A percentile compares a stretch with the other conserved stretches of the same genome.
Conservation (phyloP, 2,888 invertebrate genomes). For the Caenorhabditis wallacei region DNA sequence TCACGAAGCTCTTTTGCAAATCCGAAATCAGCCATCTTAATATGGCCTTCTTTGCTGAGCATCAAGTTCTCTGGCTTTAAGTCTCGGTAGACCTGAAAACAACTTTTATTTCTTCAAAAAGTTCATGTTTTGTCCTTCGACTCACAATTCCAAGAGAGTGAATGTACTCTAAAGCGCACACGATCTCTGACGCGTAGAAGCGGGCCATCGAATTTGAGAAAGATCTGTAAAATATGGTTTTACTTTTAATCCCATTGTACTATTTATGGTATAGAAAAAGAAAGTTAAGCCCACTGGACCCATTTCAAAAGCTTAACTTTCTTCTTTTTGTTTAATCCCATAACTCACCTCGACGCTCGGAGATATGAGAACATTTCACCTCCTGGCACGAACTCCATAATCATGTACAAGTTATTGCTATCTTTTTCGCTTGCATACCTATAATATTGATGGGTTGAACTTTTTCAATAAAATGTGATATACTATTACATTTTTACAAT, state of each 20-base stretch:
- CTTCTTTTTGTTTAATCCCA: slow-evolving; percentile 17
- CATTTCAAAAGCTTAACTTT: slow-evolving; percentile 2
- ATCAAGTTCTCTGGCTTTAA: slow-evolving; percentile 96
- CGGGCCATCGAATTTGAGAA: slow-evolving; percentile 88
- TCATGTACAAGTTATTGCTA: slow-evolving; percentile 94
- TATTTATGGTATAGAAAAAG: neutral
- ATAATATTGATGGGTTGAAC: slow-evolving; percentile 78
- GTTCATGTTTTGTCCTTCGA: slow-evolving; percentile 10
- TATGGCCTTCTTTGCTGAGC: slow-evolving; percentile 93
- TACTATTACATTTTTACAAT: slow-evolving; percentile 93
- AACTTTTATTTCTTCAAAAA: neutral
- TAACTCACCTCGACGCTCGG: slow-evolving; percentile 69
- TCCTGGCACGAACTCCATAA: slow-evolving; percentile 96
- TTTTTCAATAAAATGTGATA: neutral
- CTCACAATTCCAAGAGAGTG: slow-evolving; percentile 91
- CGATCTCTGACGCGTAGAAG: slow-evolving; percentile 96
- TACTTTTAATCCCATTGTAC: neutral
- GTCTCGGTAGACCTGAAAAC: slow-evolving; percentile 87
- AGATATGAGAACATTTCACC: slow-evolving; percentile 91
- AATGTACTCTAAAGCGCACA: slow-evolving; percentile 94
- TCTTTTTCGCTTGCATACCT: slow-evolving; percentile 96
- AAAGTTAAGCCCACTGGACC: slow-evolving; percentile 1
- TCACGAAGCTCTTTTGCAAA: slow-evolving; percentile 96
- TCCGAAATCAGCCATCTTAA: slow-evolving; percentile 98
- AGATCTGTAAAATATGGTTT: slow-evolving; percentile 51